Base-by-base conservation (phyloP, 1,140 invertebrate species). In the Charaxes varanes region DNA sequence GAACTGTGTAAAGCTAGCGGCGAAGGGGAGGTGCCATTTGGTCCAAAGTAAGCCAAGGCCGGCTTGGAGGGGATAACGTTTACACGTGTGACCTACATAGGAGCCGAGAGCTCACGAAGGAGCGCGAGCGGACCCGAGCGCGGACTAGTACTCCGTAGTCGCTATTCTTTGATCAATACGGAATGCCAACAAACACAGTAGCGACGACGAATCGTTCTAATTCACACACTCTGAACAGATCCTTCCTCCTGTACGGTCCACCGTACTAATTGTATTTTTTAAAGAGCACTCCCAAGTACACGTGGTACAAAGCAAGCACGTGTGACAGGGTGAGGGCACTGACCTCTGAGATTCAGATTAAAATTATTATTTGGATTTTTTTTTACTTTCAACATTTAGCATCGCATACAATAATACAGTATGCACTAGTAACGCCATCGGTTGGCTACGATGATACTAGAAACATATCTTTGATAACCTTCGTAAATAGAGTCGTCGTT, bases 41-140 rank as follows among this genome's bases (percentile, higher is more conserved):
- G 59, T 47, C 42, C 50, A 59, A 79, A 80, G 65, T 80, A 82
- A 78, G 78, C 76, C 78, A 82, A 82, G 78, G 78, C 73, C 76
- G 71, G 52, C 35, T 56, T 70, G 60, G 76, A 60, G 73, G 76
- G 78, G 76, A 78, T 77, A 72, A 70, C 65, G 73, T 65, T 79
- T 80, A 78, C 78, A 82, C 78, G 78, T 83, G 78, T 83, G 78
- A 82, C 78, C 78, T 66, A 80, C 62, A 74, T 80, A 72, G 54
- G 26, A 46, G 36, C 62, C 73, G 78, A 78, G 46, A 34, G 47
- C 11, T 32, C 34, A 41, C 76, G 70, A 52, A 62, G 31, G 46
- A 28, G 16, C 46, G 48, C 78, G 73, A 79, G 28, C 23, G n/a
- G 18, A 18, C 14, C 58, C 70, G 71, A 76, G 22, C 35, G 43